Conservation (phyloP, 23 tunicate species). For the Trididemnum nubilum region DNA sequence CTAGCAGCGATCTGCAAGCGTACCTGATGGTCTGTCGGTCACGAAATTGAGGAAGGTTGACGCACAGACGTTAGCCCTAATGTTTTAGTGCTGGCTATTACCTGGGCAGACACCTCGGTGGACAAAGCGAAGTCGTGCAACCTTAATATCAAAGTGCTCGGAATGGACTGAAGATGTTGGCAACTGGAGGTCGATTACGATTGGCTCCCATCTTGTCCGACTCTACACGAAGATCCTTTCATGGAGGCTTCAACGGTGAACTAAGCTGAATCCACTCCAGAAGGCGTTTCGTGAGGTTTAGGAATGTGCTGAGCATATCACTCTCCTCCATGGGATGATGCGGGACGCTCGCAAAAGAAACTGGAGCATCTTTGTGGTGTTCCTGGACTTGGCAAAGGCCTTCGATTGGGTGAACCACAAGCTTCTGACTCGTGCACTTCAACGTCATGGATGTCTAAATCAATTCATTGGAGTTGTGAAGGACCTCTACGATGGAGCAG, state of each 20-base stretch:
- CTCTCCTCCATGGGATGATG: no score
- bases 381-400: background rate
- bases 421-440: background rate
- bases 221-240: no score
- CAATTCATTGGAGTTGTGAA: no score
- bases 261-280: no score
- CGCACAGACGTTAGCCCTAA: background rate
- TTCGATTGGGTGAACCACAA: conserved; percentile 7
- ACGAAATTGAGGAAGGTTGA: background rate
- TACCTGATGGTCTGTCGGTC: background rate
- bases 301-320: background rate
- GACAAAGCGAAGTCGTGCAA: background rate
- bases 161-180: no score
- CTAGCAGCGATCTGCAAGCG: background rate
- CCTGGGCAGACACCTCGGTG: background rate
- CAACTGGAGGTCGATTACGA: conserved; percentile 19
- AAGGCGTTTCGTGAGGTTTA: no score
- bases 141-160: background rate
- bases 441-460: background rate
- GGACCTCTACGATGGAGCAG: no score
- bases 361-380: conserved; percentile 7
- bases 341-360: no score
- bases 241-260: no score
- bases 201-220: conserved; percentile 12
- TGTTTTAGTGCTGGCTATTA: background rate